Evolutionary conservation across 2,113 vertebrate genomes (phyloP).

Genomic region (Dromiciops gliroides): DNA sequence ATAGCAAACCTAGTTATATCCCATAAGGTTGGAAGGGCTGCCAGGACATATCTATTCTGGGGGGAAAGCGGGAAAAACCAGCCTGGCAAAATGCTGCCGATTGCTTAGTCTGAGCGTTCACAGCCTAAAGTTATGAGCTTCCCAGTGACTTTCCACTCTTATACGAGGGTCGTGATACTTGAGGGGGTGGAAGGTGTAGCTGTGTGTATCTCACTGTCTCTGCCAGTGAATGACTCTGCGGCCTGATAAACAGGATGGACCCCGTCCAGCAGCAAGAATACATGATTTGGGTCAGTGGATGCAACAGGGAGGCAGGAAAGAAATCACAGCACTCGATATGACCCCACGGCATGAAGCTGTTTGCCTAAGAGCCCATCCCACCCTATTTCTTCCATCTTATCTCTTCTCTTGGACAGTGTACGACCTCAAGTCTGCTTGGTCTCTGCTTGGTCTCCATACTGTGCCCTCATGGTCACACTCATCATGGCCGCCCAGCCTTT

Average conservation of each 20-base stretch:
- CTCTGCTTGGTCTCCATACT: background rate
- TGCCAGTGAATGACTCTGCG: background rate
- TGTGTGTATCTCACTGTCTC: background rate
- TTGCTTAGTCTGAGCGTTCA: background rate
- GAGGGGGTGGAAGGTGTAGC: background rate
- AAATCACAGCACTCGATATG: background rate
- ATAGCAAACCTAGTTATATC: background rate
- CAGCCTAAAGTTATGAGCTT: constrained; percentile 31
- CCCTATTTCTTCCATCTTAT: background rate
- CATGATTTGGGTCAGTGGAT: background rate
- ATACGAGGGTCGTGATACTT: background rate
- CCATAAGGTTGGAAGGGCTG: background rate
- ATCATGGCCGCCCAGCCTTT: background rate
- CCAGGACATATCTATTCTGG: background rate
- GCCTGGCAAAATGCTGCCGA: background rate
- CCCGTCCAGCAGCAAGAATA: background rate
- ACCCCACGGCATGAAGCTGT: background rate
- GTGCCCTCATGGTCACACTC: background rate
- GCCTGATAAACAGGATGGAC: constrained; percentile 22
- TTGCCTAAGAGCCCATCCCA: background rate
- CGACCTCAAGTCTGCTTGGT: background rate
- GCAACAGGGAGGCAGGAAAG: background rate
- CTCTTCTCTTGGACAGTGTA: background rate
- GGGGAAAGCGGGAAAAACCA: constrained; percentile 11
- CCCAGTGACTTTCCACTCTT: constrained; percentile 14